Evolutionary conservation across 1,140 invertebrate genomes (phyloP), one percentile per base, ranked within the genome.

Genomic region (Drosophila sulfurigaster): DNA sequence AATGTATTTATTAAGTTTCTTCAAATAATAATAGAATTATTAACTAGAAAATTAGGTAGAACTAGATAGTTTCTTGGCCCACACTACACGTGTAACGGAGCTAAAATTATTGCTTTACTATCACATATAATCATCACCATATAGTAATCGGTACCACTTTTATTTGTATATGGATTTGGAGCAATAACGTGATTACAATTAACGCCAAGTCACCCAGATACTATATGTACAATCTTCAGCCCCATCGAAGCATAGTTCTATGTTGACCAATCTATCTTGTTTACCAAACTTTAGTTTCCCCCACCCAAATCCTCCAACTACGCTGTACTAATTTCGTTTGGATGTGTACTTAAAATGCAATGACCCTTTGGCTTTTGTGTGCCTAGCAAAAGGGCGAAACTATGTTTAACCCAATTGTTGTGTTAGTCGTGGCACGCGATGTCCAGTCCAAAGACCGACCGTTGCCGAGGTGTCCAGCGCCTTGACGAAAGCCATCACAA

Each of bases 361-460:
- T 30, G 49, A 54, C 59, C 67, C 59, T 58, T 49, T 5, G 20
- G 7, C 11, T 54, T 60, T 30, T 54, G 11, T 56, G 28, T 64
- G 38, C 51, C 16, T 7, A 43, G 46, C 6, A 49, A 49, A 28
- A 41, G 13, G 3, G 11, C 13, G 5, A 66, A 66, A 35, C 30
- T 49, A 51, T 25, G 16, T 74, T 59, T 86, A 81, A 86, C 82
- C 82, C 70, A 87, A 60, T 87, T 85, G 41, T 10, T 38, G 35
- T 43, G 75, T 56, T 68, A 49, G 67, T 66, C 38, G 57, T 72
- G 75, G 82, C 82, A 85, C 82, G 82, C 82, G 82, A 85, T 85
- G 75, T 87, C 82, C 82, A 45, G 52, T 58, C 38, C 15, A 82
- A 54, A 81, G 77, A 58, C 68, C 78, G 73, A 66, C 75, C 68